These are phyloP conservation scores for Martes martes DNA, from an alignment of 2,113 vertebrate species.

Conservation along the genomic window DNA sequence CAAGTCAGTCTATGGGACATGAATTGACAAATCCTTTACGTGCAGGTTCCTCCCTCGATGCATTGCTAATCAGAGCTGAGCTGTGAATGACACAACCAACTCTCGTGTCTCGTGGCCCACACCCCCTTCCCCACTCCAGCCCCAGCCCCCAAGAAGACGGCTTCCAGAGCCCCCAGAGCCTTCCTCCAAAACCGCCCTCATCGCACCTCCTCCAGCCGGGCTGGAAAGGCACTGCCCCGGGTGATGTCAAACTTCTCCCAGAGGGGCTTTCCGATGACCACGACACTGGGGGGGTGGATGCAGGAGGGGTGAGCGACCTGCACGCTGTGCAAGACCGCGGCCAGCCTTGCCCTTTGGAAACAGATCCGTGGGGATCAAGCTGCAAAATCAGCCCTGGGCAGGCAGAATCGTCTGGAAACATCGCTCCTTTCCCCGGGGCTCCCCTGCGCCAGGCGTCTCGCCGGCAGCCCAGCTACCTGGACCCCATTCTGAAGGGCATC, in stretches of 20 bases:
- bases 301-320: not conserved
- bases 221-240: not conserved
- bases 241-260: conserved; percentile 42
- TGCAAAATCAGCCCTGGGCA: not conserved
- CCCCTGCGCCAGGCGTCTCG: not conserved
- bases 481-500: conserved; percentile 63
- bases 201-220: not conserved
- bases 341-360: not conserved
- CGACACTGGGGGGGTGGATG: not conserved
- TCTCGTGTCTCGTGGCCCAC: not conserved
- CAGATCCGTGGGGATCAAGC: not conserved
- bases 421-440: not conserved
- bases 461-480: not conserved
- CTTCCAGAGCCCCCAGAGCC: not conserved
- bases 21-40: not conserved
- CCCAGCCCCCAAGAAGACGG: not conserved
- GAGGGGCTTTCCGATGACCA: not conserved
- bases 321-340: accelerated
- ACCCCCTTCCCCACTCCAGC: not conserved
- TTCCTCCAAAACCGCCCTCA: not conserved
- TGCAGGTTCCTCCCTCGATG: accelerated
- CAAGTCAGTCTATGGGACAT: not conserved
- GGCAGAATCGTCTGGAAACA: not conserved
- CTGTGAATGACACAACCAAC: not conserved
- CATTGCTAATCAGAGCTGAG: not conserved